Base-by-base conservation (phyloP, 1,140 invertebrate genomes). In the Drosophila subobscura region DNA sequence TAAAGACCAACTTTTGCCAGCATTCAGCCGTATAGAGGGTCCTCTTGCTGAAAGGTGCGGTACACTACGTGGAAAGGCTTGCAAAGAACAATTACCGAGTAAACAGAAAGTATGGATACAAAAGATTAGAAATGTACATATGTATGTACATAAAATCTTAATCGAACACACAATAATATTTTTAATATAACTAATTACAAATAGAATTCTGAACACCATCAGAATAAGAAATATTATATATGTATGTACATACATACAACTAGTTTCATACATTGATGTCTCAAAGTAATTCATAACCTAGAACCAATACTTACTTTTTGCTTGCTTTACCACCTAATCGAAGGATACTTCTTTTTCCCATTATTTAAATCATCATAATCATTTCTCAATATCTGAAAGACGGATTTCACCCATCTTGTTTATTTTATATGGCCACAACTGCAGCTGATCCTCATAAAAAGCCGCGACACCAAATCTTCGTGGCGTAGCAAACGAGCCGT, bases 391-490 rank as follows among this genome's bases (percentile, higher is more conserved):
- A 22, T 40, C 49, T 41, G 41, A 40, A 33, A 64, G 52, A 16
- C 20, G 16, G 14, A 41, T 65, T 65, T 22, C 49, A 68, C 25
- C 50, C 73, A 64, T 59, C 49, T 76, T 86, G 77, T 74, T 57
- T 80, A 79, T 77, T 85, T 85, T 86, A 85, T 85, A 81, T 86
- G 77, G 80, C 77, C 73, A 61, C 77, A 86, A 86, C 77, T 85
- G 81, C 83, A 86, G 81, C 81, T 86, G 81, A 86, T 86, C 83
- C 83, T 88, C 81, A 86, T 86, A 86, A 86, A 86, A 88, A 81
- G 83, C 74, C 74, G 74, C 78, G 78, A 86, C 81, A 88, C 78
- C 77, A 88, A 86, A 86, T 86, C 83, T 78, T 77, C 57, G 78
- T 88, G 83, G 83, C 83, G 73, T 75, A 70, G 80, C 77, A 85